Evolutionary conservation across 1,140 invertebrate genomes (phyloP).

Genomic region (Caenorhabditis latens): DNA sequence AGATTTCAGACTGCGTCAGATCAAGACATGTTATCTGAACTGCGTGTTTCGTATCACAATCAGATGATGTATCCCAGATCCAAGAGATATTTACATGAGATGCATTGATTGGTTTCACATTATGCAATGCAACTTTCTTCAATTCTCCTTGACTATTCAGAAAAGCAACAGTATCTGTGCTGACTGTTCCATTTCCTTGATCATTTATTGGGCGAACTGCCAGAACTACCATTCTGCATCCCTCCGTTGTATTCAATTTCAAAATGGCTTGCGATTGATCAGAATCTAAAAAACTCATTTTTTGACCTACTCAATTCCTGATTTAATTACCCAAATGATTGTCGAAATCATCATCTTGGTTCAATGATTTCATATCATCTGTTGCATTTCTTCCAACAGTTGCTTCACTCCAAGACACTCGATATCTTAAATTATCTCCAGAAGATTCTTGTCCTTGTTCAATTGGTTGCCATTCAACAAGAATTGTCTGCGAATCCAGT

Average conservation of each 20-base stretch:
- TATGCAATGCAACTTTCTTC: constrained; percentile 14
- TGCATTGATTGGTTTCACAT: constrained; percentile 54
- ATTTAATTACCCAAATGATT: constrained; percentile 25
- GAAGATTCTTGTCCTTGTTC: constrained; percentile 44
- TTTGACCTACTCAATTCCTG: neutral
- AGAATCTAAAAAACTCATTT: constrained; percentile 18
- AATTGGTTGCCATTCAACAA: constrained; percentile 63
- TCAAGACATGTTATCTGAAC: constrained; percentile 54
- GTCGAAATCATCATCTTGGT: constrained; percentile 50
- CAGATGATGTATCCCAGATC: constrained; percentile 47
- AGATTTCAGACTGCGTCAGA: neutral
- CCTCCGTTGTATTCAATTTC: constrained; percentile 54
- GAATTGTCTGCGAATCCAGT: constrained; percentile 51
- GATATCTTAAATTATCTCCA: constrained; percentile 61
- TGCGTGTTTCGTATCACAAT: constrained; percentile 55
- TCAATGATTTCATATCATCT: constrained; percentile 27
- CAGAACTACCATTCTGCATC: constrained; percentile 55
- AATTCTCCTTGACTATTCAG: constrained; percentile 52
- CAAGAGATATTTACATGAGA: constrained; percentile 59
- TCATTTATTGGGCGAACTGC: constrained; percentile 62
- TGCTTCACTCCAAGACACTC: constrained; percentile 62
- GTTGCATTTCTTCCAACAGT: constrained; percentile 34
- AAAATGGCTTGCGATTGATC: constrained; percentile 47
- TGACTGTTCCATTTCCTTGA: constrained; percentile 53
- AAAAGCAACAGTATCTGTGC: constrained; percentile 63